phyloP scores from a whole-genome alignment of 2,113 vertebrate species.

The Pan paniscus region DNA sequence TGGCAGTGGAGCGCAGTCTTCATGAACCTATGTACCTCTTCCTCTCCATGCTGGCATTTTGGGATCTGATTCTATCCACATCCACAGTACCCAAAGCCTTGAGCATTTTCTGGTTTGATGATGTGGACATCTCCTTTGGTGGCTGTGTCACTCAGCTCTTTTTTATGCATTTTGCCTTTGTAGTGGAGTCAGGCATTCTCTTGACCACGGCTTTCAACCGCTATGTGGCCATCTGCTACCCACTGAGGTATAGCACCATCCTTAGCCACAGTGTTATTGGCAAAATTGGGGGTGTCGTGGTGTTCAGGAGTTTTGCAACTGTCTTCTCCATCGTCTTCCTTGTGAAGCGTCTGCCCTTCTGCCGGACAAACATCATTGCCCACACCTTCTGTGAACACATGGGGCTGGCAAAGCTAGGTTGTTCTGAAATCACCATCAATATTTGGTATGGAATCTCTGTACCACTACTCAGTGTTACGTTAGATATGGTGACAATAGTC shows the following conservation, averaged over 20 bases:
- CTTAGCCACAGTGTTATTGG: background rate
- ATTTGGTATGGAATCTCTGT: conserved; percentile 40
- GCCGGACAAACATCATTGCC: background rate
- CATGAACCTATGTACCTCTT: conserved; percentile 57
- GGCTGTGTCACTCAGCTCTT: conserved; percentile 65
- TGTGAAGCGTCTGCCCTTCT: background rate
- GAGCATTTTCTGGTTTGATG: conserved; percentile 62
- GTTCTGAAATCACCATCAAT: background rate
- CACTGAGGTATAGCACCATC: conserved; percentile 30
- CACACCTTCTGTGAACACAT: conserved; percentile 43
- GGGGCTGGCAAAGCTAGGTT: conserved; percentile 21
- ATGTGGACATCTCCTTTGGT: conserved; percentile 4
- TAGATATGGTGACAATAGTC: background rate
- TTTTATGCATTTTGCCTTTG: conserved; percentile 55
- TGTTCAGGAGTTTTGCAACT: background rate
- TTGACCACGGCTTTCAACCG: conserved; percentile 50
- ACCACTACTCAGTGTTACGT: background rate
- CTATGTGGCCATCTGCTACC: conserved; percentile 60
- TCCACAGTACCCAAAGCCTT: conserved; percentile 42
- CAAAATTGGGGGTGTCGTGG: background rate
- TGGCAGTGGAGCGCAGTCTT: background rate
- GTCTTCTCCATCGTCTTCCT: background rate
- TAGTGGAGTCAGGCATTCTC: conserved; percentile 47
- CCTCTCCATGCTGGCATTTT: conserved; percentile 46
- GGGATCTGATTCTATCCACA: conserved; percentile 51